These are phyloP conservation scores for Oxyruncus cristatus DNA, from an alignment of 2,113 vertebrate genomes.

Conservation along the genomic window DNA sequence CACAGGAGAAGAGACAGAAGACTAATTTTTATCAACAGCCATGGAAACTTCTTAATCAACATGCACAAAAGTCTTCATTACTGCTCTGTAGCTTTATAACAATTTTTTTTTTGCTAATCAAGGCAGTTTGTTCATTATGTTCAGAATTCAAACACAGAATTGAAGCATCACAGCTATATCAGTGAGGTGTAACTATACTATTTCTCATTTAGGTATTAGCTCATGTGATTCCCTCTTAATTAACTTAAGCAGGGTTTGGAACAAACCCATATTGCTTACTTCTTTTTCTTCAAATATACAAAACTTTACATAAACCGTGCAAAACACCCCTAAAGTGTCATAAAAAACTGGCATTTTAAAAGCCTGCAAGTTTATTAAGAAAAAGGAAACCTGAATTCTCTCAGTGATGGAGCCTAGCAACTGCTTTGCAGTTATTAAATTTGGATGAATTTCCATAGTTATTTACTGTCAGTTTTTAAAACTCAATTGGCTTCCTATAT, in stretches of 20 bases:
- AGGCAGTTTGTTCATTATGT: not conserved
- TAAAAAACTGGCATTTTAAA: not conserved
- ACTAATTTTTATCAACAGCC: not conserved
- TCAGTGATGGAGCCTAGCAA: not conserved
- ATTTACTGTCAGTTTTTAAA: not conserved
- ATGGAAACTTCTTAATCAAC: not conserved
- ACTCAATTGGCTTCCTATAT: not conserved
- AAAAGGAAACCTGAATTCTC: not conserved
- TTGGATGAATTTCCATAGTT: not conserved
- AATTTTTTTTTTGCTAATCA: not conserved
- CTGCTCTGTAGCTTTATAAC: not conserved
- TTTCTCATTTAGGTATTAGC: not conserved
- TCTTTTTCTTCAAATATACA: not conserved
- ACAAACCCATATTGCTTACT: not conserved
- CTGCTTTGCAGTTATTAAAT: not conserved
- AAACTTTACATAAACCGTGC: not conserved
- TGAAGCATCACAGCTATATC: fast-evolving
- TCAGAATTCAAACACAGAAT: not conserved
- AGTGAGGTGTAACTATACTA: not conserved
- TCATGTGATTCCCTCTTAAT: not conserved
- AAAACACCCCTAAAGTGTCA: not conserved
- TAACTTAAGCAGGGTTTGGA: not conserved
- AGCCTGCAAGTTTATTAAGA: not conserved
- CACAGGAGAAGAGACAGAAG: not conserved
- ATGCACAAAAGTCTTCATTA: not conserved